Percentiles rank a stretch among this genome's conserved stretches.
phyloP scores from a whole-genome alignment of 2,113 vertebrate species.

The Myotis lucifugus region DNA sequence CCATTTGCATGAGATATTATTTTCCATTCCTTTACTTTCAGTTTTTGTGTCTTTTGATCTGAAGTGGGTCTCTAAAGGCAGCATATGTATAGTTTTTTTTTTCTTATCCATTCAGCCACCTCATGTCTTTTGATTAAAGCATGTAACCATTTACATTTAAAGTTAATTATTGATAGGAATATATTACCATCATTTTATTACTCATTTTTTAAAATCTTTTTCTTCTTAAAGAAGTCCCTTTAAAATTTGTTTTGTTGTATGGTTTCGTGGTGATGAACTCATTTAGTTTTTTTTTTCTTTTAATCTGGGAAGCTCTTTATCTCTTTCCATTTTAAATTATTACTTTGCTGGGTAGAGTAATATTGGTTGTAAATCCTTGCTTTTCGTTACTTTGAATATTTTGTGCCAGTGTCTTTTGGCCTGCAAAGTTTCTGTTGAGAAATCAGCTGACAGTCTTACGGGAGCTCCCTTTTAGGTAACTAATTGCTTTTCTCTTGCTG shows the following conservation, averaged over 20 bases:
- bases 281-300: no score
- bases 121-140: no score
- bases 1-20: neutral
- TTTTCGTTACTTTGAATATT: neutral
- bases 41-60: neutral
- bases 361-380: neutral
- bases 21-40: neutral
- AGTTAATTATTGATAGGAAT: no score
- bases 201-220: neutral
- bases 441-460: neutral
- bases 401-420: neutral
- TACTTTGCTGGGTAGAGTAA: neutral
- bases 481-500: neutral
- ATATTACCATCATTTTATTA: neutral
- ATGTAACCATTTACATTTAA: no score
- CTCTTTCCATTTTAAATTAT: neutral
- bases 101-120: neutral
- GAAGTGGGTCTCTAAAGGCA: neutral
- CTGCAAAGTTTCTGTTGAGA: neutral
- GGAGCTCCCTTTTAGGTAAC: neutral
- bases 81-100: neutral
- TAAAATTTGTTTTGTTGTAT: neutral
- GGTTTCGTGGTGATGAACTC: neutral
- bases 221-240: neutral
- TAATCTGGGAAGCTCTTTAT: neutral